Evolutionary conservation across 2,113 vertebrate genomes (phyloP).

Genomic region (Lepus europaeus): DNA sequence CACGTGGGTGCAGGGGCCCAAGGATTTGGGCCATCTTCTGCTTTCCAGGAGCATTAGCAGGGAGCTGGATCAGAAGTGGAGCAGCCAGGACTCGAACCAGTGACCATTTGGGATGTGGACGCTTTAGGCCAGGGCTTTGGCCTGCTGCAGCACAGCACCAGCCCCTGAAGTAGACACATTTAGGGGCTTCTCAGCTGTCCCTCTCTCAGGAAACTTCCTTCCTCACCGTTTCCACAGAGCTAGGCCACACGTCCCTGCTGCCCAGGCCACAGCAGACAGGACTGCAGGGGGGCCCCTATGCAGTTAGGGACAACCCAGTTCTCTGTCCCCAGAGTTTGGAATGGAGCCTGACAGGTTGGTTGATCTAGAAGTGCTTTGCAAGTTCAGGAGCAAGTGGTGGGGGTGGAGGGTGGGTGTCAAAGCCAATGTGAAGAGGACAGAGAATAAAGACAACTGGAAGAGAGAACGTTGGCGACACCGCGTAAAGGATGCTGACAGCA

Average conservation of each 20-base stretch:
- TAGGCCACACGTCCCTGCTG: background rate
- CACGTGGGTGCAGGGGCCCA: no score
- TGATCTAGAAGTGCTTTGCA: background rate
- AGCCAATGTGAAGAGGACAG: background rate
- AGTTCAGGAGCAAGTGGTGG: background rate
- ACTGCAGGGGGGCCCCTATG: background rate
- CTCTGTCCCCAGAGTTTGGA: slow-evolving; percentile 2
- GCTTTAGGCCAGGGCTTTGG: no score
- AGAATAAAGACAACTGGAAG: background rate
- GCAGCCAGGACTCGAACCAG: no score
- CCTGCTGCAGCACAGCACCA: no score
- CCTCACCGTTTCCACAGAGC: background rate
- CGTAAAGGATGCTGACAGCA: background rate
- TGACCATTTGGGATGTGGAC: no score
- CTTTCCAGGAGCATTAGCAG: no score
- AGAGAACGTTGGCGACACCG: background rate
- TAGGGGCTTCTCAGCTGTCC: background rate
- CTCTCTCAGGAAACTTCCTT: background rate
- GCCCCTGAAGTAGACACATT: background rate
- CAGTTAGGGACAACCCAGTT: background rate
- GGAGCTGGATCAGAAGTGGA: no score
- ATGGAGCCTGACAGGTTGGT: background rate
- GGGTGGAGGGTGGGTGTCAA: background rate
- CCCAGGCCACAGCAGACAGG: background rate
- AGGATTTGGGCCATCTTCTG: no score